phyloP scores from a whole-genome alignment of 2,797 vertebrate genomes.

The Clamator glandarius region DNA sequence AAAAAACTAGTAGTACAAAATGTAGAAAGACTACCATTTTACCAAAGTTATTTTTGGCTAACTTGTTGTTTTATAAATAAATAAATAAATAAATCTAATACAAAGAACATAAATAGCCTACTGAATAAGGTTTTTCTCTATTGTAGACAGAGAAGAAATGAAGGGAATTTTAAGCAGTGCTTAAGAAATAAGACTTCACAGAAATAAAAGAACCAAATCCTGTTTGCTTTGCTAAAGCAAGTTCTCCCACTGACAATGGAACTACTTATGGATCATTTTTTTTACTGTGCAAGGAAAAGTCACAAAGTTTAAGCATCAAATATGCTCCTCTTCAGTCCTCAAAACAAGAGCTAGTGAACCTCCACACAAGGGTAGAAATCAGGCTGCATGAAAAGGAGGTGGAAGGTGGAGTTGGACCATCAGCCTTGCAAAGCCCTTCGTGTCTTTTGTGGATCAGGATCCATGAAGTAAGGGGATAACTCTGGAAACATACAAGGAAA shows the following conservation, averaged over 20 bases:
- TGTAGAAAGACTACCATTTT: neutral
- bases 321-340: neutral
- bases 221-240: neutral
- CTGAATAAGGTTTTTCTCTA: neutral
- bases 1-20: neutral
- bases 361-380: neutral
- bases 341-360: neutral
- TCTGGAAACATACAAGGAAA: neutral
- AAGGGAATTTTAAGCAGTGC: neutral
- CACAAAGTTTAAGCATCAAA: neutral
- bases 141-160: neutral
- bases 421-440: accelerated
- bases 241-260: neutral
- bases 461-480: neutral
- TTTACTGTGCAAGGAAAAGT: neutral
- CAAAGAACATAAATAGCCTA: neutral
- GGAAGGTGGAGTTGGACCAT: neutral
- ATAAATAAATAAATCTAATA: neutral
- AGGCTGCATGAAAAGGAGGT: neutral
- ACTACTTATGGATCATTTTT: neutral
- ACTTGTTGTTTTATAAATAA: neutral
- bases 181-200: neutral
- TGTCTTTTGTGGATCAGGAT: neutral
- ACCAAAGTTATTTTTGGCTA: neutral
- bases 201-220: neutral